Evolutionary conservation across 1,140 invertebrate species (phyloP).

Genomic region (Eupeodes corollae): DNA sequence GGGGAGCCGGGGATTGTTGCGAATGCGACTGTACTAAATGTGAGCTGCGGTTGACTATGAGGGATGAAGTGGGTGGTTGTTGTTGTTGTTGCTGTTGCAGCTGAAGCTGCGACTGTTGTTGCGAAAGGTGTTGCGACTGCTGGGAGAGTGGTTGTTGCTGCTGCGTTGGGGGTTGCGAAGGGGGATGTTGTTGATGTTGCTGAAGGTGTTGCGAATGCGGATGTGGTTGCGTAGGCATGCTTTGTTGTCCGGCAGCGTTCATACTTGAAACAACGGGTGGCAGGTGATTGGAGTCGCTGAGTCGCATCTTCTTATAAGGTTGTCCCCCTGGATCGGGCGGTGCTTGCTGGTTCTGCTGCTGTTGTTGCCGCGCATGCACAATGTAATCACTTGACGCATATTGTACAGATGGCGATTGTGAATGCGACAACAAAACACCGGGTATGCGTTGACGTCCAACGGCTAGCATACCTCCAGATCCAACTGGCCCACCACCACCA

Average conservation of each 20-base stretch:
- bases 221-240: slow-evolving; percentile 6
- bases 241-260: background rate
- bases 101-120: slow-evolving; percentile 2
- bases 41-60: too few relatives aligned
- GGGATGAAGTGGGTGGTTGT: too few relatives aligned
- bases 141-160: slow-evolving; percentile 9
- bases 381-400: slow-evolving; percentile 26
- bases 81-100: slow-evolving; percentile 4
- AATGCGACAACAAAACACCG: slow-evolving; percentile 13
- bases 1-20: slow-evolving; percentile 6
- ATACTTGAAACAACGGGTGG: slow-evolving; percentile 9
- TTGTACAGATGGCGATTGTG: slow-evolving; percentile 11
- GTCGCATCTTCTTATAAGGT: slow-evolving; percentile 66
- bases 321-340: slow-evolving; percentile 37
- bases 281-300: slow-evolving; percentile 46
- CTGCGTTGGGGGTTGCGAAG: slow-evolving; percentile 2
- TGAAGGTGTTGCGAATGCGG: slow-evolving; percentile 13
- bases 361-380: slow-evolving; percentile 17
- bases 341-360: slow-evolving; percentile 21
- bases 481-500: slow-evolving; percentile 5
- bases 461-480: slow-evolving; percentile 13
- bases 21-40: background rate
- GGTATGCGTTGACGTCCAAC: slow-evolving; percentile 14
- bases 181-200: slow-evolving; percentile 3
- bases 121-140: slow-evolving; percentile 16